phyloP scores from a whole-genome alignment of 2,888 invertebrate genomes.

The Phalera bucephala region DNA sequence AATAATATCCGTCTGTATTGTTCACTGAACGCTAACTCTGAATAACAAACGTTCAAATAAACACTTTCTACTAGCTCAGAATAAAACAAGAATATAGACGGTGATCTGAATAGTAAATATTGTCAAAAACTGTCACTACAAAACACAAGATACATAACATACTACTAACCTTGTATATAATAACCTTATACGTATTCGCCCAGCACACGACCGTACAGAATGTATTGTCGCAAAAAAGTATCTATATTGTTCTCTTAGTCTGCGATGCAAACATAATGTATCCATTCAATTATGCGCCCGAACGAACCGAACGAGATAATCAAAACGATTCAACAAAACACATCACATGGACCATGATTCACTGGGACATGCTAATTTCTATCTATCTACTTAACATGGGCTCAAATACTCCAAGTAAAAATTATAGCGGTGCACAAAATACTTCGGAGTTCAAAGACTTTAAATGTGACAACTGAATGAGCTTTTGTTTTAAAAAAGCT shows the following conservation, averaged over 20 bases:
- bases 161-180: too few relatives aligned
- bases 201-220: too few relatives aligned
- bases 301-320: background rate
- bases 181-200: too few relatives aligned
- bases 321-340: background rate
- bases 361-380: background rate
- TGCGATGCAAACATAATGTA: background rate
- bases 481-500: too few relatives aligned
- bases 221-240: too few relatives aligned
- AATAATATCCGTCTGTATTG: background rate
- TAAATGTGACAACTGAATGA: too few relatives aligned
- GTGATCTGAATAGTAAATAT: too few relatives aligned
- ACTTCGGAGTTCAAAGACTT: background rate
- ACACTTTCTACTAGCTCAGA: conserved; percentile 1
- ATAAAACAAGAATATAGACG: too few relatives aligned
- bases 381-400: background rate
- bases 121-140: too few relatives aligned
- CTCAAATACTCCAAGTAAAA: background rate
- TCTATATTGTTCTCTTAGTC: too few relatives aligned
- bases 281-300: background rate
- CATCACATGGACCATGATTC: background rate
- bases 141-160: too few relatives aligned
- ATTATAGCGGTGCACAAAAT: background rate
- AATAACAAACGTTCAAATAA: background rate
- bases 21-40: background rate